Evolutionary conservation across 1,140 invertebrate genomes (phyloP), one percentile per base, ranked within the genome.

Genomic region (Ceratina japonica): DNA sequence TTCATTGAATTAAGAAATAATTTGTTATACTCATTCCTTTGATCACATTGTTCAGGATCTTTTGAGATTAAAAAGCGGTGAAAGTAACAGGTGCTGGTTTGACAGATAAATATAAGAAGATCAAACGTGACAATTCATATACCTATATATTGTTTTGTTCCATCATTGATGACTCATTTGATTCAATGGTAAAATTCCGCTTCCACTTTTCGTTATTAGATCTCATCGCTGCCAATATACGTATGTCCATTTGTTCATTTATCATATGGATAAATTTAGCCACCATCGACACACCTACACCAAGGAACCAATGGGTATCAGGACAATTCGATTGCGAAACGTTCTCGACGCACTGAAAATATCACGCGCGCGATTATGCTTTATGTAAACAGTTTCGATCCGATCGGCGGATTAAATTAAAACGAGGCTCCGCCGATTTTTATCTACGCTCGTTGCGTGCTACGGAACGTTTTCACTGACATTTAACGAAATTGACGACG

Each of bases 261-360:
- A 62, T 62, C 12, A 16, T 27, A 62, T 27, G 15, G n/a, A 16
- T 8, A 70, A 58, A 44, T 59, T 59, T 44, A 7, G 54, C 54
- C 22, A 44, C 5, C 37, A 44, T 44, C 37, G 37, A 44, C 37
- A 10, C 37, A 44, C 37, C 37, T 44, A 1, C 0, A 15, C 7
- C 1, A 22, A 59, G 16, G 1, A 18, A 61, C 10, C 22, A 72
- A 72, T 72, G 20, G 1, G 8, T 22, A 3, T 13, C 12, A n/a
- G 97, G 96, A 90, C 97, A 98, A 92, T 97, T 97, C 1, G 95
- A 94, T 15, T 95, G 94, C 1, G 96, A 97, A 10, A 97, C 96
- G 86, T 97, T 97, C 91, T 97, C 97, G 16, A 97, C 95, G 89
- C 97, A 97, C 96, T 97, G 91, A 1, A 91, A 93, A 61, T 51